Evolutionary conservation across 1,140 invertebrate species (phyloP).

Genomic region (Drosophila sucinea): DNA sequence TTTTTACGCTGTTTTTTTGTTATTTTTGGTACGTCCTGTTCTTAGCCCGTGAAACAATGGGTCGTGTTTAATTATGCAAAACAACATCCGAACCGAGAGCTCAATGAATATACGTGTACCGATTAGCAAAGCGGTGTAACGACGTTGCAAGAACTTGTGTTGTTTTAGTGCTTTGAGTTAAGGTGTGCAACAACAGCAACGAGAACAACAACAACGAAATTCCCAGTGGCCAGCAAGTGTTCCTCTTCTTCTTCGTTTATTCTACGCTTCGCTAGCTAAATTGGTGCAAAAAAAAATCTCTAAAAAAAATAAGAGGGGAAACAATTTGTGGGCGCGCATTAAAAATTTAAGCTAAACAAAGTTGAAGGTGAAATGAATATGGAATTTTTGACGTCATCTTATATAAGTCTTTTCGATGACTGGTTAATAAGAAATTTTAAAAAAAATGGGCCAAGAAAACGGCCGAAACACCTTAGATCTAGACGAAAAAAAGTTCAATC

Average conservation of each 20-base stretch:
- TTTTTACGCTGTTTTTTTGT: constrained; percentile 69
- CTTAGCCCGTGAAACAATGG: constrained; percentile 5
- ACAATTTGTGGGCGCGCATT: constrained; percentile 33
- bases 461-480: constrained; percentile 10
- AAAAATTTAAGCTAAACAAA: constrained; percentile 26
- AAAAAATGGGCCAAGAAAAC: constrained; percentile 19
- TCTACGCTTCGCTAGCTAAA: constrained; percentile 52
- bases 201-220: constrained; percentile 45
- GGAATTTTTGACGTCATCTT: constrained; percentile 34
- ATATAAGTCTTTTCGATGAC: constrained; percentile 41
- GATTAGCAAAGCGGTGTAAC: neutral
- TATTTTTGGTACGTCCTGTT: constrained; percentile 63
- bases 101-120: constrained; percentile 11
- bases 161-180: constrained; percentile 3
- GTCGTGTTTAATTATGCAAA: constrained; percentile 17
- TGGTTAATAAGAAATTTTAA: constrained; percentile 39
- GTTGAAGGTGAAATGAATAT: constrained; percentile 21
- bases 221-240: constrained; percentile 42
- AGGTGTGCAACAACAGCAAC: constrained; percentile 7
- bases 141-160: constrained; percentile 7
- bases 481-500: constrained; percentile 46
- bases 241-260: constrained; percentile 30
- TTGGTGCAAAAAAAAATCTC: constrained; percentile 47
- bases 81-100: constrained; percentile 14
- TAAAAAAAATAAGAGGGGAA: constrained; percentile 7